These are phyloP conservation scores for Trachurus trachurus DNA, from an alignment of 2,797 vertebrate species.

Conservation along the genomic window DNA sequence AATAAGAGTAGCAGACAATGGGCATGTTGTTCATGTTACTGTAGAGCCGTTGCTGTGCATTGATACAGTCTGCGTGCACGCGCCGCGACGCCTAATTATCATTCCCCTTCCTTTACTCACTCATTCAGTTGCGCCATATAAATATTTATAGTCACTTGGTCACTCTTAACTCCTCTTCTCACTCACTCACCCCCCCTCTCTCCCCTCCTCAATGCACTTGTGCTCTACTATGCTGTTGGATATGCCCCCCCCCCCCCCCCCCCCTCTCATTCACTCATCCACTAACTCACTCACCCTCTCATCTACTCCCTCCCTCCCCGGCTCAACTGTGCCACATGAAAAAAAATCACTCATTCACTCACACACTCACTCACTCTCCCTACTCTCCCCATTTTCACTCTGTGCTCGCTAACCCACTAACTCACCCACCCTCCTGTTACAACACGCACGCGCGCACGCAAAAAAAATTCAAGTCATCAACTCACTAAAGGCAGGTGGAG, in stretches of 20 bases:
- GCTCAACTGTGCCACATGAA: constrained; percentile 20
- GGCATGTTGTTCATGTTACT: constrained; percentile 6
- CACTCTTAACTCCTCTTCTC: constrained; percentile 1
- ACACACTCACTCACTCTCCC: constrained; percentile 3
- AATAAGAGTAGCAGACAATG: constrained; percentile 38
- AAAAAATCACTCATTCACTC: background rate
- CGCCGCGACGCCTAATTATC: background rate
- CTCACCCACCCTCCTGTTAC: constrained; percentile 30
- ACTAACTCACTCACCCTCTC: constrained; percentile 23
- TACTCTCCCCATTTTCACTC: constrained; percentile 28
- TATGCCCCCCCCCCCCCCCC: background rate
- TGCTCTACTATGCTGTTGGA: constrained; percentile 10
- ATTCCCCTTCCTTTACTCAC: background rate
- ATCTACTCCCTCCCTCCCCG: constrained; percentile 31
- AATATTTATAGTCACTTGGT: constrained; percentile 15
- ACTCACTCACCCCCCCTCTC: constrained; percentile 19
- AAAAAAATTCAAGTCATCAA: constrained; percentile 26
- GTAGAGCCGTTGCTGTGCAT: background rate
- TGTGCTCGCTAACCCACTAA: constrained; percentile 38
- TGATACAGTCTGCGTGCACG: background rate
- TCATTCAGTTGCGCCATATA: constrained; percentile 15
- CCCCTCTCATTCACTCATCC: background rate
- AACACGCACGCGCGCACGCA: constrained; percentile 6
- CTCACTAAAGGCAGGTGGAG: constrained; percentile 47
- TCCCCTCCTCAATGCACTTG: constrained; percentile 13